Evolutionary conservation across 1,140 invertebrate genomes (phyloP).

Genomic region (Drosophila funebris): DNA sequence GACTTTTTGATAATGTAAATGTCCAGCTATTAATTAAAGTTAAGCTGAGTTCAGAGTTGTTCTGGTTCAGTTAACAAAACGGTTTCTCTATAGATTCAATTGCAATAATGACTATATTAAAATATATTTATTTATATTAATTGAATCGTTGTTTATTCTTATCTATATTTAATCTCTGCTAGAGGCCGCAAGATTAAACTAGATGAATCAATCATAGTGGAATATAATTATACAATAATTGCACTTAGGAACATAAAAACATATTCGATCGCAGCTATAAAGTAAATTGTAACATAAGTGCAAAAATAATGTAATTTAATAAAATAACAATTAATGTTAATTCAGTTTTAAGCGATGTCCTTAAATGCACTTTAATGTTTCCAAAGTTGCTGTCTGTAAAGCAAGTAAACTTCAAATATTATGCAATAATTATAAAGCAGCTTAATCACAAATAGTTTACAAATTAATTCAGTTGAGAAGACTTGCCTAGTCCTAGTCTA

Average conservation of each 20-base stretch:
- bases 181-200: neutral
- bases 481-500: conserved; percentile 5
- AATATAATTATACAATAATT: neutral
- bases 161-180: neutral
- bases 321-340: no score
- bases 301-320: no score
- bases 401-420: neutral
- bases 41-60: neutral
- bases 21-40: neutral
- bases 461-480: neutral
- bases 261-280: no score
- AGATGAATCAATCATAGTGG: neutral
- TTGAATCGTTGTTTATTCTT: neutral
- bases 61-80: neutral
- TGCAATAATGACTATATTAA: no score
- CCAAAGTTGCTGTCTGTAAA: no score
- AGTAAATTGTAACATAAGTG: no score
- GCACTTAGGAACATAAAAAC: no score
- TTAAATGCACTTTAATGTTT: no score
- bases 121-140: neutral
- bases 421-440: neutral
- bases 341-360: no score
- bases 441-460: neutral
- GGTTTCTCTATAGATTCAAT: neutral
- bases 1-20: conserved; percentile 1